phyloP scores from a whole-genome alignment of 2,797 vertebrate genomes.

The Denticeps clupeoides region DNA sequence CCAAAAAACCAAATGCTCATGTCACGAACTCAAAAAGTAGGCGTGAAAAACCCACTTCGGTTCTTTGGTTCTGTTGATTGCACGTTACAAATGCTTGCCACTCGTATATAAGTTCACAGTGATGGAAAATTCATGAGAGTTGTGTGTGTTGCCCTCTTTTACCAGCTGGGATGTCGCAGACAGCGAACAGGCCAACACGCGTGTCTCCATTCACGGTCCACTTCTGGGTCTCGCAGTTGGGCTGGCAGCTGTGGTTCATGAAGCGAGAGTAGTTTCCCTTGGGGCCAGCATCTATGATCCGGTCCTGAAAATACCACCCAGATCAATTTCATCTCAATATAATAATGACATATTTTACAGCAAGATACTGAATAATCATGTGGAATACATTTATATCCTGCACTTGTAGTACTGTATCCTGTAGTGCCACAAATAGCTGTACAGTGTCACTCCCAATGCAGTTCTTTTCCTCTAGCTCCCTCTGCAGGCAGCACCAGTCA shows the following conservation, averaged over 20 bases:
- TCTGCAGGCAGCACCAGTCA: slow-evolving; percentile 39
- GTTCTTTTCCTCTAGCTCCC: slow-evolving; percentile 57
- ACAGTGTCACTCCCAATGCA: slow-evolving; percentile 66
- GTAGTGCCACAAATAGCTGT: slow-evolving; percentile 44
- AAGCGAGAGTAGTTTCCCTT: slow-evolving; percentile 97
- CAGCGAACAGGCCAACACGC: slow-evolving; percentile 84
- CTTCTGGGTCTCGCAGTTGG: slow-evolving; percentile 96
- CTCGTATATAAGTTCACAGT: too few relatives aligned
- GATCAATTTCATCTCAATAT: neutral
- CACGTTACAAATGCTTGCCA: too few relatives aligned
- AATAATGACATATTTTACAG: too few relatives aligned
- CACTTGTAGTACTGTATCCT: slow-evolving; percentile 57
- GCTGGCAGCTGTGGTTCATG: slow-evolving; percentile 99
- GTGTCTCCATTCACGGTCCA: slow-evolving; percentile 98
- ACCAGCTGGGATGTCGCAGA: slow-evolving; percentile 90
- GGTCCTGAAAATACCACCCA: slow-evolving; percentile 58
- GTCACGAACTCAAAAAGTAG: too few relatives aligned
- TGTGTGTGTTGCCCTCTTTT: neutral
- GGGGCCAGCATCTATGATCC: slow-evolving; percentile 92
- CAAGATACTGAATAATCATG: too few relatives aligned
- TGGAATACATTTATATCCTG: too few relatives aligned
- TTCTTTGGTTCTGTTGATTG: too few relatives aligned
- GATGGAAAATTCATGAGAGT: too few relatives aligned
- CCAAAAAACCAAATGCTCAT: too few relatives aligned
- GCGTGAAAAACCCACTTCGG: too few relatives aligned